Evolutionary conservation across 2,888 invertebrate genomes (phyloP), one percentile per base, ranked within the genome.

Genomic region (Colostygia pectinataria): DNA sequence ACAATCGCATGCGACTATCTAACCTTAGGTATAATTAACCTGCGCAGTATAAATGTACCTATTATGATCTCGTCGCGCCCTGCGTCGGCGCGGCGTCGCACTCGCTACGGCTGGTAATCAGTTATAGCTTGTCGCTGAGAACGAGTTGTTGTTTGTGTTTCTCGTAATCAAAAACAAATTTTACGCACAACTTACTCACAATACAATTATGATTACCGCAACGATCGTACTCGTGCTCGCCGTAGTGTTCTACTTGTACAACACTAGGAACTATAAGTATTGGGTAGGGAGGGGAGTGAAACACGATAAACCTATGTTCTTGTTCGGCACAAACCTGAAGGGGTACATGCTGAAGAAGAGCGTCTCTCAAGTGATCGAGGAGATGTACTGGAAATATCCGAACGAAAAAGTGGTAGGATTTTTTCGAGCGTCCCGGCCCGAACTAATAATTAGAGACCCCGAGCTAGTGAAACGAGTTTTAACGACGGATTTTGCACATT

Each of bases 361-460:
- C 37, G 29, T 74, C 7, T 62, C 77, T 0, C 63, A 80, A 33
- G 34, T 68, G n/a, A 61, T 68, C 2, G 69, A 45, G 0, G 74
- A 79, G 7, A 51, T 57, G 25, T 80, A 80, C 41, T 69, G 70
- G 66, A 77, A 71, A 46, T 79, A 77, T 53, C 79, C 81, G 0
- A 55, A 73, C 0, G 81, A 81, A 40, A 74, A 67, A 44, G 67
- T 75, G 1, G 79, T 83, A 0, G 81, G 81, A 0, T 74, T 71
- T 33, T 79, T 65, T 42, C 62, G 70, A n/a, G 68, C 73, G 0
- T 66, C 66, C 2, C 53, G 41, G 9, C 77, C 79, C 1, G 72
- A 74, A 51, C 61, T 83, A 8, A 56, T 83, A 7, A 61, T 83
- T 2, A 67, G 80, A 8, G 83, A 83, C 42, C 82, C 82, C 0